Conservation (phyloP, 2,888 invertebrate genomes). For the Torymus tubicola region DNA sequence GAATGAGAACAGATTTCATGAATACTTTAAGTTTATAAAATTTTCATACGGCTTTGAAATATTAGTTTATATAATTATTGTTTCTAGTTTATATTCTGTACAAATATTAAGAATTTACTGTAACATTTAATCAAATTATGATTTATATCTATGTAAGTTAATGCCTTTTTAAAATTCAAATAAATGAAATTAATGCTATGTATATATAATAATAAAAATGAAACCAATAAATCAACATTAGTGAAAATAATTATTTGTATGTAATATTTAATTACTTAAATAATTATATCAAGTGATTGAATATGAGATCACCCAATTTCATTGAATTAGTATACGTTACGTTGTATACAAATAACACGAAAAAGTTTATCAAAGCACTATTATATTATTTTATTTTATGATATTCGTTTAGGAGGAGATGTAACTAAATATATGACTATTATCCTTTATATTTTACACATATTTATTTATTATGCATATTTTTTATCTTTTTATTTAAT, state of each 20-base stretch:
- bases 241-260: no score
- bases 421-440: no score
- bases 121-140: slow-evolving; percentile 37
- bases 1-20: slow-evolving; percentile 23
- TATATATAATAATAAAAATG: slow-evolving; percentile 48
- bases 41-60: slow-evolving; percentile 27
- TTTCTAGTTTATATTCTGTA: slow-evolving; percentile 47
- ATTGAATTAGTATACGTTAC: no score
- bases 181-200: slow-evolving; percentile 52
- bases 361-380: no score
- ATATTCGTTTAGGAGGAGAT: no score
- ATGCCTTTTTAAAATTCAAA: slow-evolving; percentile 47
- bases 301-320: background rate
- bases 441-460: no score
- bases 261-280: background rate
- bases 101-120: slow-evolving; percentile 52
- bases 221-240: slow-evolving; percentile 45
- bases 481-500: no score
- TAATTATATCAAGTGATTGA: background rate
- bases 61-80: slow-evolving; percentile 32
- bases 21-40: slow-evolving; percentile 39
- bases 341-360: no score
- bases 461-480: no score
- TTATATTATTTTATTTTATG: no score
- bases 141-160: slow-evolving; percentile 49